Conservation (phyloP, 2,113 vertebrate species). For the Oplegnathus fasciatus region DNA sequence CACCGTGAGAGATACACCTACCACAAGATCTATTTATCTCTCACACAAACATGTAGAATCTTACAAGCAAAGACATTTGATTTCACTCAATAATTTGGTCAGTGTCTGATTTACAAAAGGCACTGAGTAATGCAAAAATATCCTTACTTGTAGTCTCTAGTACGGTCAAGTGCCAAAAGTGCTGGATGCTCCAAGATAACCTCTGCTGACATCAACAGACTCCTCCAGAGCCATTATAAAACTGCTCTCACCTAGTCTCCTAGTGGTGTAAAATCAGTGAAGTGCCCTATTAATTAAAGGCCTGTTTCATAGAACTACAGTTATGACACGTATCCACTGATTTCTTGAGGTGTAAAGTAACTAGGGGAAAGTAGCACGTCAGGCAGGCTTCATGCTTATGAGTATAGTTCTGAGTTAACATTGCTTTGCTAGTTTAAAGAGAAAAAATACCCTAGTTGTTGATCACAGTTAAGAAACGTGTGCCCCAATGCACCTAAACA, state of each 20-base stretch:
- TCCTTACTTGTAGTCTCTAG: not conserved
- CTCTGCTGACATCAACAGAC: not conserved
- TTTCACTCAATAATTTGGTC: not conserved
- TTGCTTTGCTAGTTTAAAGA: not conserved
- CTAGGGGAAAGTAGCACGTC: not conserved
- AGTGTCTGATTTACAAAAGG: not conserved
- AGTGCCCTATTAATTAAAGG: not conserved
- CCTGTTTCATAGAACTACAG: not conserved
- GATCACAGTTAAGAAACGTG: not conserved
- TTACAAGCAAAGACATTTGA: not conserved
- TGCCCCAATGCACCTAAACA: too few relatives aligned
- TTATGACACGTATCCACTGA: not conserved
- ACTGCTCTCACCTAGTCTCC: not conserved
- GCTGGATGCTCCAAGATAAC: not conserved
- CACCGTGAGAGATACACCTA: not conserved
- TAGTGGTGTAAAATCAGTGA: not conserved
- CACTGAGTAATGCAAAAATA: not conserved
- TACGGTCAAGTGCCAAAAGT: not conserved
- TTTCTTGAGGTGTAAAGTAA: not conserved
- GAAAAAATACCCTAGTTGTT: not conserved
- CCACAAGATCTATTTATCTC: not conserved
- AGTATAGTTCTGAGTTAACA: not conserved
- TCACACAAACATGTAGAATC: not conserved
- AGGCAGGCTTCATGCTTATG: not conserved
- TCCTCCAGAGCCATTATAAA: not conserved